phyloP scores from a whole-genome alignment of 2,113 vertebrate genomes.

The Albula glossodonta region DNA sequence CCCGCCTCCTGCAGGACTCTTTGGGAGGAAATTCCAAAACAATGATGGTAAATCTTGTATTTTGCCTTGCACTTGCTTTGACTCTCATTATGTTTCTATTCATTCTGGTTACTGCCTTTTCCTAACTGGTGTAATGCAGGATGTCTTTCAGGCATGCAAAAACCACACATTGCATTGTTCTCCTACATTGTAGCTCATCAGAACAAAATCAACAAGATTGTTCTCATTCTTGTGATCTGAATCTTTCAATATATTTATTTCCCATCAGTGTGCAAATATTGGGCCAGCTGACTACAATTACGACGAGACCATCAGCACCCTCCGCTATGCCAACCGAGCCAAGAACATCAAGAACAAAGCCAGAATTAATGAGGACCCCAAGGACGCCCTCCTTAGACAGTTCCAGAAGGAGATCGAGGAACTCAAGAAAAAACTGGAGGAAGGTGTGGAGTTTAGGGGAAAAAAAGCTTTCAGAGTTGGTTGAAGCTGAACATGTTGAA shows the following conservation, averaged over 20 bases:
- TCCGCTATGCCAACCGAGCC: conserved; percentile 96
- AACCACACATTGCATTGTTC: background rate
- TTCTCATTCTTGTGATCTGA: background rate
- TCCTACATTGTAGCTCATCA: too few species aligned
- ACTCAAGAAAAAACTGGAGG: conserved; percentile 92
- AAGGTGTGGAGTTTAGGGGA: conserved; percentile 72
- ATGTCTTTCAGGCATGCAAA: background rate
- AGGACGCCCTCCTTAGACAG: conserved; percentile 92
- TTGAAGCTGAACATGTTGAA: background rate
- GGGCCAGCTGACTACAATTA: conserved; percentile 99
- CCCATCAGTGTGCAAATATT: conserved; percentile 91
- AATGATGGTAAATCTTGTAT: conserved; percentile 84
- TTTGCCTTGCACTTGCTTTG: background rate
- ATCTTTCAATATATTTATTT: conserved; percentile 1
- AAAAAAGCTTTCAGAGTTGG: background rate
- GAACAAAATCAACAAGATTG: background rate
- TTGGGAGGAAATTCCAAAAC: conserved; percentile 98
- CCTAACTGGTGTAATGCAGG: background rate
- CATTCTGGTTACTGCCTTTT: background rate
- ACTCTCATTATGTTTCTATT: background rate
- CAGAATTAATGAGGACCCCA: conserved; percentile 97
- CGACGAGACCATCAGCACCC: conserved; percentile 96
- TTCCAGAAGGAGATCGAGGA: conserved; percentile 99
- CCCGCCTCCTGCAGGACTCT: conserved; percentile 93
- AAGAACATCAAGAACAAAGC: conserved; percentile 99